Evolutionary conservation across 2,113 vertebrate genomes (phyloP), one percentile per base, ranked within the genome.

Genomic region (Paratilapia polleni): DNA sequence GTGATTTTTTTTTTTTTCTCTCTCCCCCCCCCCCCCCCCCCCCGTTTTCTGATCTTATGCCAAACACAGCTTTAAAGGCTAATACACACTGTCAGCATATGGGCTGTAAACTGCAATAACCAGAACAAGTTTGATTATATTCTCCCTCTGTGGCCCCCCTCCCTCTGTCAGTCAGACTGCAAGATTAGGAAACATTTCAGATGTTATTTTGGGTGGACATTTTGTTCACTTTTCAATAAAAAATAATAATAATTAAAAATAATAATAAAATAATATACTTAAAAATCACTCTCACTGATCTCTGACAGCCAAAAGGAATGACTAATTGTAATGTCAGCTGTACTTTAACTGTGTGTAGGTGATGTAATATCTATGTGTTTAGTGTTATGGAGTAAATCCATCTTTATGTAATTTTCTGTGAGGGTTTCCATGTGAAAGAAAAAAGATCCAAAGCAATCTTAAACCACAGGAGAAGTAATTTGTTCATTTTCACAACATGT

Each of bases 401-500:
- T 81, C 57, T 77, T 77, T 6, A 41, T 52, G 73, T 58, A 14
- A 77, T 78, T 73, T 47, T 58, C 52, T 77, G 5, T 68, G 34
- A 81, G 7, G 4, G 24, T 36, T 80, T 80, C 59, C 66, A 49
- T 24, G 22, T 64, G 60, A 66, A 64, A 28, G 26, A 14, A 36
- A 36, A 43, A 66, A 66, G 38, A 68, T 22, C 64, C 64, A 47
- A 20, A 73, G 17, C 47, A 10, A 20, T 26, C 36, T 75, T 20
- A 22, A 64, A 8, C 17, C 52, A 10, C 9, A 24, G 36, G 26
- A 80, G 26, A 15, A 38, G 64, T 74, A 2, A 78, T 82, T 59
- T 58, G 28, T 75, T 66, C 11, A 6, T 22, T 49, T 62, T 78
- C 52, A 66, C 26, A 64, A 36, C 59, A 28, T 7, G 5, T 64